A percentile compares a stretch with the other conserved stretches of the same genome.
These are phyloP conservation scores for Salvelinus alpinus DNA, from an alignment of 2,113 vertebrate species.

Conservation along the genomic window DNA sequence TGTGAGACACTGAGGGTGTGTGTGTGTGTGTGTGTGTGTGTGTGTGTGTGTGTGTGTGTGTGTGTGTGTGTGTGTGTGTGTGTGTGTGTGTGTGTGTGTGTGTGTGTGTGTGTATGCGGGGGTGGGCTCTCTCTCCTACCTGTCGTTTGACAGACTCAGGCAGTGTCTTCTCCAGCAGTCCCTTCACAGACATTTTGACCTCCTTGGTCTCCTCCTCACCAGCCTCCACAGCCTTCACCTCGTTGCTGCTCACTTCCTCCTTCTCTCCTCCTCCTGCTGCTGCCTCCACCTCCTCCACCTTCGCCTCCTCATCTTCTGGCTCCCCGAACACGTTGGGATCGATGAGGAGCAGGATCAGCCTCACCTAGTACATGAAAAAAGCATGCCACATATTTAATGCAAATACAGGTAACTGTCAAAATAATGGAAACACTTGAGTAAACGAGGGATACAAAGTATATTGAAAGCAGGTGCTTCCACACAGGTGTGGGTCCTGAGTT, in stretches of 20 bases:
- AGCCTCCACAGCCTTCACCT: conserved; percentile 77
- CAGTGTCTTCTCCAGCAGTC: conserved; percentile 90
- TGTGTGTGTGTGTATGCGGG: background rate
- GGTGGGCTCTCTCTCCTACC: conserved; percentile 65
- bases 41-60: background rate
- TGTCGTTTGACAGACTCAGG: conserved; percentile 94
- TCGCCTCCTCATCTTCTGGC: conserved; percentile 65
- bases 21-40: background rate
- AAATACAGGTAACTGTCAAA: no score
- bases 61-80: background rate
- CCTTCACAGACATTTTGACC: conserved; percentile 75
- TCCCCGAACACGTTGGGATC: conserved; percentile 92
- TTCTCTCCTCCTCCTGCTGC: conserved; percentile 63
- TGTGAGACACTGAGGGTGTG: background rate
- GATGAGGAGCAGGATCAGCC: conserved; percentile 87
- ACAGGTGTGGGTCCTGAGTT: no score
- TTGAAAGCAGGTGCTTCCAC: no score
- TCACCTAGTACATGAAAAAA: conserved; percentile 17
- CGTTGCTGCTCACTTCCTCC: conserved; percentile 78
- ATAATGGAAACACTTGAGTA: no score
- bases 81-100: background rate
- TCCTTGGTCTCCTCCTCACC: conserved; percentile 90
- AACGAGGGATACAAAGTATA: no score
- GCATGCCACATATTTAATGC: no score
- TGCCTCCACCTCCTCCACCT: conserved; percentile 58